These are phyloP conservation scores for Ceratosolen fusciceps DNA, from an alignment of 1,140 invertebrate species.

Conservation along the genomic window DNA sequence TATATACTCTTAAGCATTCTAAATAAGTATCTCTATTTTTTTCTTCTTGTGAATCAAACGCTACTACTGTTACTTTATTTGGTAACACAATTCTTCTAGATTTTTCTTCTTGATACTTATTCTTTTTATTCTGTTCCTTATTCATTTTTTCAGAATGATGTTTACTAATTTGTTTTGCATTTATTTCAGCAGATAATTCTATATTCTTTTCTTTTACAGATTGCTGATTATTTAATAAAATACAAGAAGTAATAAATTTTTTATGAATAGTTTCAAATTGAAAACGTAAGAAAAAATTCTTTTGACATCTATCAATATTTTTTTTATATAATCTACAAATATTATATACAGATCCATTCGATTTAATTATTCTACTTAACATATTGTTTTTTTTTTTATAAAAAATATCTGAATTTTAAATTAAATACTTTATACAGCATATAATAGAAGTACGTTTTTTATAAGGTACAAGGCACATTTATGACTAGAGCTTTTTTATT, in stretches of 20 bases:
- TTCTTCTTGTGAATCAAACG: constrained; percentile 73
- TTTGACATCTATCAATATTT: background rate
- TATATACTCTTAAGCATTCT: constrained; percentile 81
- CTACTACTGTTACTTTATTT: background rate
- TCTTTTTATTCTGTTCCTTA: background rate
- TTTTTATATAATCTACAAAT: constrained; percentile 11
- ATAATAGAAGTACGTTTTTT: no score
- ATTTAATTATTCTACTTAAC: constrained; percentile 5
- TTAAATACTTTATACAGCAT: background rate
- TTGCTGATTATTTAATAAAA: background rate
- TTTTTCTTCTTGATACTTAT: background rate
- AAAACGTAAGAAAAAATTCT: background rate
- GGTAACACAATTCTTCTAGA: background rate
- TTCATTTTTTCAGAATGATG: background rate
- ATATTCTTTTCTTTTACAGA: background rate
- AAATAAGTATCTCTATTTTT: constrained; percentile 84
- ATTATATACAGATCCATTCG: background rate
- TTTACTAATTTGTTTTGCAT: background rate
- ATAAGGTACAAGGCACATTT: no score
- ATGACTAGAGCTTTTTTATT: no score
- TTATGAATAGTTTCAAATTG: background rate
- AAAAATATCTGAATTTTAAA: constrained; percentile 16
- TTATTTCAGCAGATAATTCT: background rate
- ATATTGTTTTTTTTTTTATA: constrained; percentile 14
- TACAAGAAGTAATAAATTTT: background rate